These are phyloP conservation scores for Rhinoraja longicauda DNA, from an alignment of 2,797 vertebrate species.

Conservation along the genomic window DNA sequence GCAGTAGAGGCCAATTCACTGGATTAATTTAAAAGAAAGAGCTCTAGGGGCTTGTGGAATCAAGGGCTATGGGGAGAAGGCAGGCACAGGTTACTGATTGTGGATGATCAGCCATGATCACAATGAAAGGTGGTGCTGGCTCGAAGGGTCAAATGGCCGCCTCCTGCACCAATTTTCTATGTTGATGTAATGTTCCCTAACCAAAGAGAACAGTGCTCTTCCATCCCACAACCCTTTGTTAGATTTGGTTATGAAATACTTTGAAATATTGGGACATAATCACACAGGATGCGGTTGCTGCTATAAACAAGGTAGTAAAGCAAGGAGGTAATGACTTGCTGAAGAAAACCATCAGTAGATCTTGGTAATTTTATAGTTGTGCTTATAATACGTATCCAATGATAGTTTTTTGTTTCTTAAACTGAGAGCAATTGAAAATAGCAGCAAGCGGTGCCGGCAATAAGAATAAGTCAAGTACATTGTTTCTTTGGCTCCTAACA, in stretches of 20 bases:
- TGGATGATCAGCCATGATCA: too few relatives aligned
- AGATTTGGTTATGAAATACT: background rate
- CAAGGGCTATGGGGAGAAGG: too few relatives aligned
- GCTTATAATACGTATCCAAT: background rate
- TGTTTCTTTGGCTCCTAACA: too few relatives aligned
- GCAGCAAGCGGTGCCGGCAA: background rate
- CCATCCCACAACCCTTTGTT: background rate
- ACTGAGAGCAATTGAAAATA: background rate
- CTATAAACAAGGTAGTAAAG: background rate
- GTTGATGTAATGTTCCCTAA: too few relatives aligned
- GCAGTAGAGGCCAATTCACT: too few relatives aligned
- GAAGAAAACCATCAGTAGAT: too few relatives aligned
- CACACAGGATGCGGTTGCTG: background rate
- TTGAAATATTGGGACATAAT: background rate
- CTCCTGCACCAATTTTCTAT: too few relatives aligned
- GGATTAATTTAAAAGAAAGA: too few relatives aligned
- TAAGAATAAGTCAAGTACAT: background rate
- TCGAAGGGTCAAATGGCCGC: too few relatives aligned
- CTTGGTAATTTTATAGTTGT: background rate
- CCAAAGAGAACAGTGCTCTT: background rate
- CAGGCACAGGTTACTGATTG: too few relatives aligned
- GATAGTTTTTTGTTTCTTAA: background rate
- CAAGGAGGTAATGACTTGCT: background rate
- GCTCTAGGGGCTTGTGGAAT: too few relatives aligned
- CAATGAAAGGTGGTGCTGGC: too few relatives aligned